A percentile compares a stretch with the other conserved stretches of the same genome.
phyloP scores from a whole-genome alignment of 2,113 vertebrate species.

The Apeltes quadracus region DNA sequence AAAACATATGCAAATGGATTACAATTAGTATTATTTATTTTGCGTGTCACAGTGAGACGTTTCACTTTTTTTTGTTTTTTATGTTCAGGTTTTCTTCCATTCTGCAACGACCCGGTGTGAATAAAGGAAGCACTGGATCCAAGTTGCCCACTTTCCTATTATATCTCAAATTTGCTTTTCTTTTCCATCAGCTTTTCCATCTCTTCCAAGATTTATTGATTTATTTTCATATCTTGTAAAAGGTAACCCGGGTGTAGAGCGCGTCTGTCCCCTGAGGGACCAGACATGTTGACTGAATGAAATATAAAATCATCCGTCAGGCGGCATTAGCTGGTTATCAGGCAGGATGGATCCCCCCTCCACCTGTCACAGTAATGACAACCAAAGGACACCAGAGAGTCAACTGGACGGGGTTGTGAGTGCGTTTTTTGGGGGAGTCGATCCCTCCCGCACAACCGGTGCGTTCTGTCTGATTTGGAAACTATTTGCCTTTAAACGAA shows the following conservation, averaged over 20 bases:
- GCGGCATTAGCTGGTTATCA: slow-evolving; percentile 15
- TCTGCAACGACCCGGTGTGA: not conserved
- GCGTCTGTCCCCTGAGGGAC: not conserved
- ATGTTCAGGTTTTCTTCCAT: not conserved
- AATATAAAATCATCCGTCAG: slow-evolving; percentile 15
- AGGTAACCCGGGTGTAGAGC: not conserved
- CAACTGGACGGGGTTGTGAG: not conserved
- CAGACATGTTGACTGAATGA: slow-evolving; percentile 2
- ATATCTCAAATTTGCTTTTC: not conserved
- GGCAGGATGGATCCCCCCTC: not conserved
- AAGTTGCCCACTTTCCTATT: not conserved
- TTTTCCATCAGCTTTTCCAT: not conserved
- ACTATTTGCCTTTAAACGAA: slow-evolving; percentile 14
- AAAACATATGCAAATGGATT: no score
- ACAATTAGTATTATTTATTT: not conserved
- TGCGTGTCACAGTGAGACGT: not conserved
- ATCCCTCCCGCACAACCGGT: no score
- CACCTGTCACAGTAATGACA: slow-evolving; percentile 39
- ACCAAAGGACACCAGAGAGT: not conserved
- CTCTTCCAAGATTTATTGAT: no score
- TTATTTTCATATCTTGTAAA: not conserved
- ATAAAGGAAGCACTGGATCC: not conserved
- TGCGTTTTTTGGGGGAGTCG: no score
- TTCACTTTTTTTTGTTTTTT: no score
- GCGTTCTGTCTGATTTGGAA: slow-evolving; percentile 19